Percentiles rank a stretch among this genome's conserved stretches.
phyloP scores from a whole-genome alignment of 2,113 vertebrate genomes.

The Callipepla squamata region DNA sequence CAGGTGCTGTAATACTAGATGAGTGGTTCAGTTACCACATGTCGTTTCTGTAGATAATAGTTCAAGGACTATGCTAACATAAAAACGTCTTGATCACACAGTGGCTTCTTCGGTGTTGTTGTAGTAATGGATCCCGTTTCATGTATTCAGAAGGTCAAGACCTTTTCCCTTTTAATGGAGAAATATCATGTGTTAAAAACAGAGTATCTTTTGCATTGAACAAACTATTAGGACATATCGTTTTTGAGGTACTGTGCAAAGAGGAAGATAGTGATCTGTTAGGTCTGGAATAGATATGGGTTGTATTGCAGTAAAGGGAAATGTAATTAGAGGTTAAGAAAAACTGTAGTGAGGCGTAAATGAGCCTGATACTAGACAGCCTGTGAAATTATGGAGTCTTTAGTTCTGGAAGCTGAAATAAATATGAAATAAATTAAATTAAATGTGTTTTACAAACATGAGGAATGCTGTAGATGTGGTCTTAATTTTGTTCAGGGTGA shows the following conservation, averaged over 20 bases:
- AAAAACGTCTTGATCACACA: background rate
- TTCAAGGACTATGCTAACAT: background rate
- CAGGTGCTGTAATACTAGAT: background rate
- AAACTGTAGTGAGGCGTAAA: background rate
- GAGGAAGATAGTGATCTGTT: background rate
- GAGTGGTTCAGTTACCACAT: slow-evolving; percentile 9
- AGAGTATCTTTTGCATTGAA: background rate
- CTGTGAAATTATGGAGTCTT: background rate
- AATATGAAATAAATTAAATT: background rate
- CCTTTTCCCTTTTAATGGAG: slow-evolving; percentile 4
- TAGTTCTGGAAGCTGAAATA: background rate
- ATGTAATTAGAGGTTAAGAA: background rate
- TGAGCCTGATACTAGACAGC: background rate
- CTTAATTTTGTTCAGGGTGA: background rate
- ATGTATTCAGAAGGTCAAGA: slow-evolving; percentile 23
- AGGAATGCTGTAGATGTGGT: background rate
- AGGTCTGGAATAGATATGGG: background rate
- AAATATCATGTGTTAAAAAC: slow-evolving; percentile 20
- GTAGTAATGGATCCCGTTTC: background rate
- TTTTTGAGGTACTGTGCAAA: background rate
- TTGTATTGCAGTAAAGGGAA: background rate
- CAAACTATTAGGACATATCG: background rate
- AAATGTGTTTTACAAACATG: background rate
- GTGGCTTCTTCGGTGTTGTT: background rate
- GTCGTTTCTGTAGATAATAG: background rate